Conservation (phyloP, 2,888 invertebrate species). For the Bugulina stolonifera region DNA sequence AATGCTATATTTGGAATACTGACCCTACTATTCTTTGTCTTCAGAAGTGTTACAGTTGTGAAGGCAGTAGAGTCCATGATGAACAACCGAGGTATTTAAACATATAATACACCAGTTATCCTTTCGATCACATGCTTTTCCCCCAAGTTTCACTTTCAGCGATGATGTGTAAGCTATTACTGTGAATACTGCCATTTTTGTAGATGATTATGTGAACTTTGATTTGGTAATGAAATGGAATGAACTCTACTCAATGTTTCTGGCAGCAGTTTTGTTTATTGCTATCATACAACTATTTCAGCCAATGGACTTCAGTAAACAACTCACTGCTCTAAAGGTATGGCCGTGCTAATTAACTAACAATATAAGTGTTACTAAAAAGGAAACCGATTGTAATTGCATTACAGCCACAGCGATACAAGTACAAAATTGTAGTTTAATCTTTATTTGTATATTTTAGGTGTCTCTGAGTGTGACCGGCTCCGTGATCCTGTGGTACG, state of each 20-base stretch:
- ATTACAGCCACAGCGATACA: too few relatives aligned
- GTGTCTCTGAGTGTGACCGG: background rate
- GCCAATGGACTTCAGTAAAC: conserved; percentile 6
- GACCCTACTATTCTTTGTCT: background rate
- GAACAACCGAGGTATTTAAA: conserved; percentile 3
- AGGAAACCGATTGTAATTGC: too few relatives aligned
- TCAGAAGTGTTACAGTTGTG: background rate
- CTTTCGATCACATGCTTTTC: background rate
- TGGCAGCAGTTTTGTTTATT: background rate
- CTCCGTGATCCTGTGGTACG: background rate
- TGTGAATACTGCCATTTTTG: too few relatives aligned
- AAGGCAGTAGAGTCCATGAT: conserved; percentile 8
- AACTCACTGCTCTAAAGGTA: conserved; percentile 2
- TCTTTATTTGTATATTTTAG: too few relatives aligned
- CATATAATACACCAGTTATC: too few relatives aligned
- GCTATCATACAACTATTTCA: conserved; percentile 4
- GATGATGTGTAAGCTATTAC: too few relatives aligned
- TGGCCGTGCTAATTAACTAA: too few relatives aligned
- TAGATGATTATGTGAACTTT: background rate
- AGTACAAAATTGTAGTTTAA: too few relatives aligned
- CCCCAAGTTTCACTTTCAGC: too few relatives aligned
- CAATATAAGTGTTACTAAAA: too few relatives aligned
- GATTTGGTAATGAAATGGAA: background rate
- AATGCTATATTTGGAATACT: background rate
- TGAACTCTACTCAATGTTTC: background rate